Evolutionary conservation across 1,140 invertebrate genomes (phyloP).

Genomic region (Mercenaria mercenaria): DNA sequence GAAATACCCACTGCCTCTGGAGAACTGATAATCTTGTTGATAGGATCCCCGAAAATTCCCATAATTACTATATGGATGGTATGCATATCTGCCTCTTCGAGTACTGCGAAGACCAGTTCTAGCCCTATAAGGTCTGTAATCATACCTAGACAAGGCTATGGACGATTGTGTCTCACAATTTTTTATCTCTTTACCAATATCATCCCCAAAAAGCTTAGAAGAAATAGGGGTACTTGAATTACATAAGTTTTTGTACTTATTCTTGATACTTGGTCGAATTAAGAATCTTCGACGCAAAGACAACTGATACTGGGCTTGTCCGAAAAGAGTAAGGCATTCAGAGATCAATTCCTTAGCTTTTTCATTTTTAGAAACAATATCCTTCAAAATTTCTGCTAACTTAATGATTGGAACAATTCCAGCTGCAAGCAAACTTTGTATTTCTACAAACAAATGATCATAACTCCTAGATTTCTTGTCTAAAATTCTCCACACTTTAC

Average conservation of each 20-base stretch:
- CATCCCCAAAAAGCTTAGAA: constrained; percentile 39
- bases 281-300: background rate
- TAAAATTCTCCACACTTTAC: background rate
- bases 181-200: constrained; percentile 51
- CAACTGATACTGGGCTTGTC: background rate
- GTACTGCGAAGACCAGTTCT: background rate
- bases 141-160: background rate
- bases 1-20: background rate
- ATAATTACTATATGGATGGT: too few relatives aligned
- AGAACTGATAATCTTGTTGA: background rate
- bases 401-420: constrained; percentile 15
- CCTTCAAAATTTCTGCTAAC: background rate
- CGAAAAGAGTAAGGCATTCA: background rate
- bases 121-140: background rate
- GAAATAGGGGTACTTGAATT: constrained; percentile 7
- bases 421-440: constrained; percentile 29
- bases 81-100: background rate
- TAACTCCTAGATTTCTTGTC: background rate
- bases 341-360: background rate
- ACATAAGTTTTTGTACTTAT: background rate
- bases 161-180: background rate
- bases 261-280: background rate
- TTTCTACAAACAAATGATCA: constrained; percentile 19
- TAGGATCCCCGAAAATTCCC: background rate
- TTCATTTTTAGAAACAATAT: background rate